Evolutionary conservation across 2,113 vertebrate genomes (phyloP).

Genomic region (Acrocephalus arundinaceus): DNA sequence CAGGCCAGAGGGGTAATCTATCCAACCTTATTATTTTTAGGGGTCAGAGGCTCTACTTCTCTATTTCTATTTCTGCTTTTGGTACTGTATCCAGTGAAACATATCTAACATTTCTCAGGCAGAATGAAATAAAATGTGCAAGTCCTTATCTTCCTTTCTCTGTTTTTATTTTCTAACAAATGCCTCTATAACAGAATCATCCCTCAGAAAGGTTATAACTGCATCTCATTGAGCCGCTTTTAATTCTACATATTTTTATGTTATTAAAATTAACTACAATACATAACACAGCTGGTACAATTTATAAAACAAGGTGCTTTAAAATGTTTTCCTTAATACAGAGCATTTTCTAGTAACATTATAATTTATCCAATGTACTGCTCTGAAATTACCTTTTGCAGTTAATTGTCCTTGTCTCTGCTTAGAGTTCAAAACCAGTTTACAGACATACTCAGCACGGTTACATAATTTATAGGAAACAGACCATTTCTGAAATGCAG

Average conservation of each 20-base stretch:
- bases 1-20: background rate
- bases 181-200: background rate
- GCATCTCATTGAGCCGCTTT: background rate
- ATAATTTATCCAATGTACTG: background rate
- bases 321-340: constrained; percentile 3
- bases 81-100: background rate
- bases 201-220: background rate
- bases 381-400: constrained; percentile 26
- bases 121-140: background rate
- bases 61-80: background rate
- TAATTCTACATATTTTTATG: background rate
- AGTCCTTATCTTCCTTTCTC: background rate
- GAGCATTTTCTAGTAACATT: background rate
- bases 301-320: constrained; percentile 32
- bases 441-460: background rate
- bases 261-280: constrained; percentile 4
- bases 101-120: background rate
- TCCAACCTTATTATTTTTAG: background rate
- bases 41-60: background rate
- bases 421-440: background rate
- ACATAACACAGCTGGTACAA: background rate
- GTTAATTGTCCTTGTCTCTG: constrained; percentile 32
- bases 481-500: constrained; percentile 38
- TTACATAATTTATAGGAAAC: constrained; percentile 43
- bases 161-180: background rate